These are phyloP conservation scores for Xestoiulus laeticollis DNA, from an alignment of 2,888 invertebrate genomes.

Conservation along the genomic window DNA sequence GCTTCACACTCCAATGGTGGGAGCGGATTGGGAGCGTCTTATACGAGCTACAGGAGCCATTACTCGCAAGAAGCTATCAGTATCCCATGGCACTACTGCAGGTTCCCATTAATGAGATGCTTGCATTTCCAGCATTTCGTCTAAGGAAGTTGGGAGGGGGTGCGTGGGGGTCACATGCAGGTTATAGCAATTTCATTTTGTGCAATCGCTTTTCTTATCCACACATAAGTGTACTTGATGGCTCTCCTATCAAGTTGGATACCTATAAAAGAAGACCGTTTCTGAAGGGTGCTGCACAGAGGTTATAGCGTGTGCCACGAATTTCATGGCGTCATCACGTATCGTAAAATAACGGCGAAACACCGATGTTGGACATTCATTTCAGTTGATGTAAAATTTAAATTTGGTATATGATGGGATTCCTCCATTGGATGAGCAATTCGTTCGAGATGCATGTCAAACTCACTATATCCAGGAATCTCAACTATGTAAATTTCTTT, in stretches of 20 bases:
- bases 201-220: slow-evolving; percentile 26
- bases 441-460: background rate
- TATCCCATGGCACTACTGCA: background rate
- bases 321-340: background rate
- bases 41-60: slow-evolving; percentile 17
- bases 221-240: slow-evolving; percentile 20
- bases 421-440: background rate
- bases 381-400: background rate
- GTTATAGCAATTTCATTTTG: slow-evolving; percentile 26
- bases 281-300: background rate
- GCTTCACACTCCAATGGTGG: slow-evolving; percentile 20
- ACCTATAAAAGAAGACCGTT: background rate
- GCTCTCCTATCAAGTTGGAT: background rate
- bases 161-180: slow-evolving; percentile 26
- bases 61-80: slow-evolving; percentile 26
- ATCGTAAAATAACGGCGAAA: background rate
- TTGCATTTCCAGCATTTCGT: background rate
- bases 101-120: slow-evolving; percentile 2
- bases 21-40: slow-evolving; percentile 26
- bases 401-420: background rate
- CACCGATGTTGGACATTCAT: background rate
- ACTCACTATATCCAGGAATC: background rate
- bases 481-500: background rate
- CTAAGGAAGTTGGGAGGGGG: no score
- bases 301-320: background rate